phyloP scores from a whole-genome alignment of 2,113 vertebrate genomes.

The Cheilinus undulatus region DNA sequence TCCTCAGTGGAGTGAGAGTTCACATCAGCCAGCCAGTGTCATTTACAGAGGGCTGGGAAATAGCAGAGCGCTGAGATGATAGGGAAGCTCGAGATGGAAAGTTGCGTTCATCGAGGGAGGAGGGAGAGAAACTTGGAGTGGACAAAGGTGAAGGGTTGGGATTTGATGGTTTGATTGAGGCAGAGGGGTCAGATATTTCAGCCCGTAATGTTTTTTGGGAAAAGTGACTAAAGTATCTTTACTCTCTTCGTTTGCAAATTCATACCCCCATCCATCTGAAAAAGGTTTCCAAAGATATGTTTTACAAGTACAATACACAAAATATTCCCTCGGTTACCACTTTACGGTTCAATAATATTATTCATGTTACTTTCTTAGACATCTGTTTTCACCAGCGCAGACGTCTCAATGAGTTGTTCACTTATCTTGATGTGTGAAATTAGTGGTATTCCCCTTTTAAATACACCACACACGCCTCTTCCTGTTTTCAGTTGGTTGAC shows the following conservation, averaged over 20 bases:
- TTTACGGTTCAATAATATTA: too few species aligned
- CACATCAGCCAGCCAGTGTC: constrained; percentile 76
- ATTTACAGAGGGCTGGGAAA: constrained; percentile 83
- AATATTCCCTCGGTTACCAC: too few species aligned
- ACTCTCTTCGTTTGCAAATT: too few species aligned
- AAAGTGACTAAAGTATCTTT: not conserved
- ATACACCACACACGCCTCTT: constrained; percentile 46
- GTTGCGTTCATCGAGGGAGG: constrained; percentile 44
- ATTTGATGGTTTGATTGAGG: constrained; percentile 32
- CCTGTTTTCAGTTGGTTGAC: constrained; percentile 71
- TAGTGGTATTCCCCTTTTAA: constrained; percentile 63
- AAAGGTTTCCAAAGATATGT: not conserved
- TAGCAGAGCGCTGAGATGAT: constrained; percentile 78
- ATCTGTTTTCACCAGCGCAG: constrained; percentile 15
- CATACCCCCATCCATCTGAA: too few species aligned
- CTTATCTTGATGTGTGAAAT: constrained; percentile 37
- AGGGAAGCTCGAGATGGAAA: constrained; percentile 63
- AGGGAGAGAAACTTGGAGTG: constrained; percentile 33
- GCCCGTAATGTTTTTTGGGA: not conserved
- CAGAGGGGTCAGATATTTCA: not conserved
- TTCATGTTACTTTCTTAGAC: constrained; percentile 11
- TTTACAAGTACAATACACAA: not conserved
- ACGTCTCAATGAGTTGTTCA: not conserved
- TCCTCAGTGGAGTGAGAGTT: constrained; percentile 81
- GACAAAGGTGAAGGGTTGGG: constrained; percentile 27